Evolutionary conservation across 2,797 vertebrate genomes (phyloP).

Genomic region (Gallinago solitaria): DNA sequence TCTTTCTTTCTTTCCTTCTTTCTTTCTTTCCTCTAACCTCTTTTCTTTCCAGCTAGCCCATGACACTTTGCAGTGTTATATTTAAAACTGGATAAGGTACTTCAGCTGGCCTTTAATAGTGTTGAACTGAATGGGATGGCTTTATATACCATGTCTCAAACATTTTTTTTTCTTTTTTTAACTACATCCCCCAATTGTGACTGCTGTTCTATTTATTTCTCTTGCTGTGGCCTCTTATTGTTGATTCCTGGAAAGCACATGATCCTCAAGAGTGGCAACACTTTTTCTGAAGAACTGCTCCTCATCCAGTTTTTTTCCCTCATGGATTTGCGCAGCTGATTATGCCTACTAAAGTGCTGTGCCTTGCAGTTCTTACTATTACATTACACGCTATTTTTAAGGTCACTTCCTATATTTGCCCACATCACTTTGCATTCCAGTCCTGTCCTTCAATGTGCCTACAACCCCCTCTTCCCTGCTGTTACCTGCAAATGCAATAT

Average conservation of each 20-base stretch:
- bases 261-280: background rate
- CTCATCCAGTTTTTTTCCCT: background rate
- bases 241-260: background rate
- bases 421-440: background rate
- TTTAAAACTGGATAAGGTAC: background rate
- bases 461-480: background rate
- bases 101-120: background rate
- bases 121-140: background rate
- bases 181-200: background rate
- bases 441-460: background rate
- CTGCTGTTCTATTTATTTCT: background rate
- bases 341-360: background rate
- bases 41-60: background rate
- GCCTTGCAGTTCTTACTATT: constrained; percentile 3
- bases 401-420: background rate
- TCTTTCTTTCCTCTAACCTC: background rate
- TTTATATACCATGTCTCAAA: background rate
- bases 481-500: background rate
- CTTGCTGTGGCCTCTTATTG: background rate
- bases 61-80: background rate
- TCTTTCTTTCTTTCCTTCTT: background rate
- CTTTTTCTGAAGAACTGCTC: background rate
- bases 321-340: background rate
- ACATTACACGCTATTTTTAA: background rate
- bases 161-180: background rate